Evolutionary conservation across 2,113 vertebrate genomes (phyloP).

Genomic region (Tauraco erythrolophus): DNA sequence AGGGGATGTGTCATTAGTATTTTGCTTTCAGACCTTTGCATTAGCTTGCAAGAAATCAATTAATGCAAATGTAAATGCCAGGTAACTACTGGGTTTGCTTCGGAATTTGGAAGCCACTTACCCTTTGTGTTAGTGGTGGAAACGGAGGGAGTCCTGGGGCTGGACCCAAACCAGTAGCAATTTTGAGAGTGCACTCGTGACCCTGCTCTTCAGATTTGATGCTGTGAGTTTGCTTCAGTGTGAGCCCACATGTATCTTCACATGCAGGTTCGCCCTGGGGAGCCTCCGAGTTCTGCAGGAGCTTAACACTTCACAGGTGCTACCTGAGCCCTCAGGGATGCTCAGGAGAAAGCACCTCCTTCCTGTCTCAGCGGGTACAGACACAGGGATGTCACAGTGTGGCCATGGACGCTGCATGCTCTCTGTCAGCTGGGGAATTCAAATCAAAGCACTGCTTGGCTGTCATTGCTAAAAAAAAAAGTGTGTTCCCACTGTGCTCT

Average conservation of each 20-base stretch:
- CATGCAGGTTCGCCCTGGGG: neutral
- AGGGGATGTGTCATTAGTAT: neutral
- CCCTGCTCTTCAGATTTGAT: neutral
- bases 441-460: neutral
- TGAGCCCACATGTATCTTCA: rapidly evolving
- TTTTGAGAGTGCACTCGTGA: neutral
- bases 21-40: neutral
- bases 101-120: neutral
- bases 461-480: neutral
- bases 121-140: neutral
- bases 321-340: rapidly evolving
- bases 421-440: neutral
- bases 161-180: rapidly evolving
- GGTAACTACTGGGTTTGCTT: neutral
- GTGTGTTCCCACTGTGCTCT: neutral
- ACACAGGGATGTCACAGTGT: neutral
- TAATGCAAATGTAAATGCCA: neutral
- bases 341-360: neutral
- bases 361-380: neutral
- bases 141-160: neutral
- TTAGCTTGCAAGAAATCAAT: neutral
- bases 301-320: neutral
- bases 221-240: neutral
- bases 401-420: neutral
- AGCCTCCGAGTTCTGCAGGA: neutral